Conservation (phyloP, 2,888 invertebrate species). For the Diaprepes abbreviatus region DNA sequence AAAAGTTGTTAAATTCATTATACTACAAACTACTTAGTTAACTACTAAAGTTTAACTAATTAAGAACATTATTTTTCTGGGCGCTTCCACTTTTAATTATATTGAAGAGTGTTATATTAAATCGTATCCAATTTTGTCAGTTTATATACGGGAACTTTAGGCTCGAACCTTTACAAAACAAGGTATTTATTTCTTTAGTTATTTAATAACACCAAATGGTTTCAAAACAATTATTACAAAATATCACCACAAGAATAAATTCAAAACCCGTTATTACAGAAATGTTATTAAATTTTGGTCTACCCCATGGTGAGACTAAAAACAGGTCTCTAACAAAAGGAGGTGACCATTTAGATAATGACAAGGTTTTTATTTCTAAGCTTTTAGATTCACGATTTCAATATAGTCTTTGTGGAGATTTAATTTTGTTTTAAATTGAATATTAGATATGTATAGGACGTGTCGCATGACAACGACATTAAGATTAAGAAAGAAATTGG, state of each 20-base stretch:
- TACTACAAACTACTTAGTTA: no score
- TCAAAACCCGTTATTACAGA: slow-evolving; percentile 25
- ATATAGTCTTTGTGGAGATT: slow-evolving; percentile 31
- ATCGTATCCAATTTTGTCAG: no score
- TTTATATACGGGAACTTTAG: no score
- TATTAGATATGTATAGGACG: slow-evolving; percentile 11
- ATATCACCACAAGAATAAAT: slow-evolving; percentile 13
- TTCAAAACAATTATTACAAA: slow-evolving; percentile 17
- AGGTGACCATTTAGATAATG: slow-evolving; percentile 37
- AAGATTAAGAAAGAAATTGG: neutral
- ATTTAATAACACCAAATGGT: slow-evolving; percentile 11
- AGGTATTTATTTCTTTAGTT: neutral
- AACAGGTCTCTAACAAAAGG: slow-evolving; percentile 31
- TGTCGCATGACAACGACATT: slow-evolving; percentile 10
- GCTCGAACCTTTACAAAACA: neutral
- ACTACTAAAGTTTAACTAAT: no score
- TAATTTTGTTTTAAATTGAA: slow-evolving; percentile 36
- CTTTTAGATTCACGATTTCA: slow-evolving; percentile 36
- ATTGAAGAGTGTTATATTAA: no score
- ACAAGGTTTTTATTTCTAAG: slow-evolving; percentile 36
- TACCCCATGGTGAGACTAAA: slow-evolving; percentile 31
- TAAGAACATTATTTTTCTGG: no score
- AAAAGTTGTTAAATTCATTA: no score
- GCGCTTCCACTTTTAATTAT: no score
- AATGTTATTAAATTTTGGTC: slow-evolving; percentile 34